Base-by-base conservation (phyloP, 1,140 invertebrate species). In the Drosophila melanica region DNA sequence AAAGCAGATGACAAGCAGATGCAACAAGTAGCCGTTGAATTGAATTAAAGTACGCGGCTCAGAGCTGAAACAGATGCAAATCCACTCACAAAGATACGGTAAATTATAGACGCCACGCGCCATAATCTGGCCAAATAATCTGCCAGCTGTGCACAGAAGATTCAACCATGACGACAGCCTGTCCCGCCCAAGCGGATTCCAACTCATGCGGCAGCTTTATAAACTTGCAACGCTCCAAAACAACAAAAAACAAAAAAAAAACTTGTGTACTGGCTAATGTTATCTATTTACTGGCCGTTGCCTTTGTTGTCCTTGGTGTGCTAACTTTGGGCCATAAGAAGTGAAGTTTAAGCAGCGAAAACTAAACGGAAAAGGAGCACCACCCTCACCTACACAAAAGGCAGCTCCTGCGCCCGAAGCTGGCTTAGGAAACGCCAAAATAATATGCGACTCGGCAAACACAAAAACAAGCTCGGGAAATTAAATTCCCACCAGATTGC, bases 71-170 rank as follows among this genome's bases (percentile, higher is more conserved):
- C 57, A 64, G 51, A 64, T 64, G 20, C 50, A 42, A 16, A 39
- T n/a, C 41, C 42, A 16, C 11, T 11, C 30, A 14, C 2, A 48
- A 37, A 54, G 55, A 67, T 67, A 59, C 35, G 48, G 18, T 33
- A 77, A 74, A 64, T 74, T 63, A 65, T 69, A 73, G 48, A 42
- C 30, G 50, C 57, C 70, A 76, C 30, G 73, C 73, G 64, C 67
- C 74, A 71, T 86, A 86, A 85, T 81, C 81, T 78, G 66, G 20
- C 53, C 66, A 33, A 67, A 65, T 71, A 81, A 72, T 78, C 75
- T 66, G 60, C 50, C 53, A 54, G 37, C 30, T 42, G 47, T 9
- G 35, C 45, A 39, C 27, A 48, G 16, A 3, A 12, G n/a, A 9
- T 30, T 11, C 37, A 11, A 33, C 23, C 12, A 42, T 33, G 54